phyloP scores from a whole-genome alignment of 1,140 invertebrate species.

The Drosophila setifemur region DNA sequence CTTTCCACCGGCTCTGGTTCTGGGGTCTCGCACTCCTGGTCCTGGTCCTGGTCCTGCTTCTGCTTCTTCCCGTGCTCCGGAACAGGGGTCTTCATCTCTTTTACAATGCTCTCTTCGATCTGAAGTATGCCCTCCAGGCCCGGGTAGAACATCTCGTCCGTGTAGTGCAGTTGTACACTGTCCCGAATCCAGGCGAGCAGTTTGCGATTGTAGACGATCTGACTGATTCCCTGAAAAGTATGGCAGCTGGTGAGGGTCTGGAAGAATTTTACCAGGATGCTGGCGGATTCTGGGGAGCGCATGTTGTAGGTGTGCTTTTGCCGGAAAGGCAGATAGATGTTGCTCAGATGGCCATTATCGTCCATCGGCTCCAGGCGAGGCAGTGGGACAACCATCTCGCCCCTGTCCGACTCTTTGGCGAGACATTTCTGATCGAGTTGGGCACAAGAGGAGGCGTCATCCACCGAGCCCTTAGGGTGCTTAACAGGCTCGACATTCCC shows the following conservation, averaged over 20 bases:
- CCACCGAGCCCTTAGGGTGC: slow-evolving; percentile 4
- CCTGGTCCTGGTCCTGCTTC: background rate
- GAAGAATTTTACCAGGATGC: slow-evolving; percentile 66
- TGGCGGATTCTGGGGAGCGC: slow-evolving; percentile 46
- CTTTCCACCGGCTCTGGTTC: background rate
- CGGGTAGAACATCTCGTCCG: slow-evolving; percentile 75
- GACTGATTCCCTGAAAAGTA: slow-evolving; percentile 52
- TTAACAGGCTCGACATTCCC: slow-evolving; percentile 33
- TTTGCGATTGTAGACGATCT: slow-evolving; percentile 50
- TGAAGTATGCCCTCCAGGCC: slow-evolving; percentile 70
- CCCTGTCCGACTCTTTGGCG: slow-evolving; percentile 18
- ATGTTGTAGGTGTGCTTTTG: slow-evolving; percentile 70
- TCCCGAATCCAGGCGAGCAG: slow-evolving; percentile 67
- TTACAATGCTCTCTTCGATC: slow-evolving; percentile 48
- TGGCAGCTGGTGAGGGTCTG: slow-evolving; percentile 60
- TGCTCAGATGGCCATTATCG: slow-evolving; percentile 45
- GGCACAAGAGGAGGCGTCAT: slow-evolving; percentile 50
- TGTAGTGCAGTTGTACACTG: slow-evolving; percentile 58
- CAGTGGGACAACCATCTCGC: slow-evolving; percentile 65
- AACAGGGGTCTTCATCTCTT: background rate
- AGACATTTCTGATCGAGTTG: slow-evolving; percentile 39
- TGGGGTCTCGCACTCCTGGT: background rate
- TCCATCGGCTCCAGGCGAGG: slow-evolving; percentile 65
- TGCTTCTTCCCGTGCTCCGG: background rate
- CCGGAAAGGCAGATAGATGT: slow-evolving; percentile 73